Base-by-base conservation (phyloP, 1,140 invertebrate genomes). In the Calliopsis andreniformis region DNA sequence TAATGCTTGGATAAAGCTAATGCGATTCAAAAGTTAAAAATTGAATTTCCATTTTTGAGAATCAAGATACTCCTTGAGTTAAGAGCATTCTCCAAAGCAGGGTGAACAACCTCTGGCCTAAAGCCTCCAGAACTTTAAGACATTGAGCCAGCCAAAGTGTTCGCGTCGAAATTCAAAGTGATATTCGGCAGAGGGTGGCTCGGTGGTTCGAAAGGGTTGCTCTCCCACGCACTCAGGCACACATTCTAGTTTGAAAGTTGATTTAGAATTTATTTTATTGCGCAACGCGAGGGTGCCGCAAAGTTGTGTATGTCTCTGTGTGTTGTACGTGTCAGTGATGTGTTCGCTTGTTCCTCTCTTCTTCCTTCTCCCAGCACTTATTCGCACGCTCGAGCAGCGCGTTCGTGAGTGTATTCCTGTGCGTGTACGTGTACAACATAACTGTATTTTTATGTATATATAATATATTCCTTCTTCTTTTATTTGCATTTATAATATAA, bases 221-320 rank as follows among this genome's bases (percentile, higher is more conserved):
- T 28, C 71, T 77, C 47, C 55, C 80, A 76, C 64, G 47, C 79
- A 82, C 59, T 66, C 81, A 82, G 81, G 80, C 82, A 84, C 77
- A 49, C 82, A 76, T 79, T 71, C 76, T 84, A 84, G 63, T 78
- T 86, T 83, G 81, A 75, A 88, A 87, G 49, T 75, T 80, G 72
- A 83, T 90, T 90, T 89, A 89, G 87, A 89, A 89, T 89, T 87
- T 84, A 86, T 82, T 89, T 87, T 87, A 88, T 83, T 87, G 87
- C 86, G 82, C 84, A 80, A 87, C 72, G 79, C 78, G 64, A 85
- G 63, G 58, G 70, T 79, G 64, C 69, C 79, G 62, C 53, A 72
- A 42, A 23, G 59, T 35, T 55, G 16, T 80, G 18, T 42, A 30
- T 61, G 45, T 53, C n/a, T 56, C 18, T 55, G 42, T 25, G 16